phyloP scores from a whole-genome alignment of 2,113 vertebrate genomes.

The Saguinus imperator region DNA sequence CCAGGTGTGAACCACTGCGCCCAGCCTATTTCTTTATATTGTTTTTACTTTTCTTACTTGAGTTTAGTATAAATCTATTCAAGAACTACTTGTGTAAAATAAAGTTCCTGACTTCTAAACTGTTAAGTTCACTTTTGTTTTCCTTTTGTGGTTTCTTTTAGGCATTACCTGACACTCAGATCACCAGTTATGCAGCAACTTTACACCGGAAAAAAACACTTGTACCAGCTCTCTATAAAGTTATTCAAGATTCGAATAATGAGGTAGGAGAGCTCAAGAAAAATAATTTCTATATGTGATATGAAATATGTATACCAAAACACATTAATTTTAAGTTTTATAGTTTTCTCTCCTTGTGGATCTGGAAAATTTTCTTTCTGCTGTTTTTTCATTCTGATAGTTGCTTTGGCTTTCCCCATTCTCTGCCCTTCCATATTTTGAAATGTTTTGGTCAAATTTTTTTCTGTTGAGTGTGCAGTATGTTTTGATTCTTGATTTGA shows the following conservation, averaged over 20 bases:
- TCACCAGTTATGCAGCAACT: constrained; percentile 94
- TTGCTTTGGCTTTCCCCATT: constrained; percentile 67
- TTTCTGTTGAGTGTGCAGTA: background rate
- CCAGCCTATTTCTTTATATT: background rate
- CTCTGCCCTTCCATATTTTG: constrained; percentile 36
- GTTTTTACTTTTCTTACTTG: constrained; percentile 50
- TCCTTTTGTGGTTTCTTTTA: constrained; percentile 70
- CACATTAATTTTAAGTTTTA: constrained; percentile 15
- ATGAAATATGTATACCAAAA: constrained; percentile 19
- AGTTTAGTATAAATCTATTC: constrained; percentile 10
- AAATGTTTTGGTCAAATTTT: constrained; percentile 42
- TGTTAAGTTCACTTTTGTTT: constrained; percentile 43
- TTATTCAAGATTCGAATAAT: constrained; percentile 96
- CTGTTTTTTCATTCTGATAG: constrained; percentile 64
- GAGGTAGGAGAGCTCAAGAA: constrained; percentile 87
- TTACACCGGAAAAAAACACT: constrained; percentile 94
- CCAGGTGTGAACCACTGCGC: background rate
- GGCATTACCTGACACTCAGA: constrained; percentile 95
- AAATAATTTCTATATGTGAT: background rate
- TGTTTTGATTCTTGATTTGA: constrained; percentile 69
- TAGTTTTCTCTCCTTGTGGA: constrained; percentile 31
- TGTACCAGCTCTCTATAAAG: constrained; percentile 95
- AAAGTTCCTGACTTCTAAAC: constrained; percentile 24
- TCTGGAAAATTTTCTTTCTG: constrained; percentile 54
- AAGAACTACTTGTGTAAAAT: constrained; percentile 6